Conservation (phyloP, 2,113 vertebrate genomes). For the Mastomys coucha region DNA sequence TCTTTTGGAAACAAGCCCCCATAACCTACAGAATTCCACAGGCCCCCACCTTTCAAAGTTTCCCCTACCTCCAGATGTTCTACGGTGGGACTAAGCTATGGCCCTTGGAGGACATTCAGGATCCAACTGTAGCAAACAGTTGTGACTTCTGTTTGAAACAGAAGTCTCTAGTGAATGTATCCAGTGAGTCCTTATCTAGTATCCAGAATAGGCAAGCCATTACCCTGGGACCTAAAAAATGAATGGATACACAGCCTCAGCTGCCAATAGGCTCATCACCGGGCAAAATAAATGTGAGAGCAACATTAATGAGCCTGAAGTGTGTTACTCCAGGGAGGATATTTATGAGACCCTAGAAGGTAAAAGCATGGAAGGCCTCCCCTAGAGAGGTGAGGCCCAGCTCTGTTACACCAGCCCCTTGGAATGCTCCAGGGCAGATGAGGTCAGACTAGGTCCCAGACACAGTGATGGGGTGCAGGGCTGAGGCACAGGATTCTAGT, state of each 20-base stretch:
- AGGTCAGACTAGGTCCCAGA: neutral
- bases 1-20: neutral
- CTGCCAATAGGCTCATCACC: neutral
- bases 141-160: slow-evolving; percentile 20
- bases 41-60: neutral
- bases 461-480: rapidly evolving
- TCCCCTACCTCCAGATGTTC: no score
- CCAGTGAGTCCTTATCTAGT: neutral
- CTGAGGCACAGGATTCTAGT: neutral
- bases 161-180: neutral
- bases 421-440: neutral
- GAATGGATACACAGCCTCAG: neutral
- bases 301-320: neutral
- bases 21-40: neutral
- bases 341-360: neutral
- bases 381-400: neutral
- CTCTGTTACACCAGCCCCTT: neutral
- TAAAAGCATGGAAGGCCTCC: neutral
- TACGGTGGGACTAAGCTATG: neutral
- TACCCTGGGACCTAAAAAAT: neutral
- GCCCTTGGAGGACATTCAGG: neutral
- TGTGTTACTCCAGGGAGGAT: neutral
- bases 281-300: neutral
- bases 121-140: neutral
- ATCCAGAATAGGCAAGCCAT: neutral